Base-by-base conservation (phyloP, 2,888 invertebrate genomes). In the Ferrisia virgata region DNA sequence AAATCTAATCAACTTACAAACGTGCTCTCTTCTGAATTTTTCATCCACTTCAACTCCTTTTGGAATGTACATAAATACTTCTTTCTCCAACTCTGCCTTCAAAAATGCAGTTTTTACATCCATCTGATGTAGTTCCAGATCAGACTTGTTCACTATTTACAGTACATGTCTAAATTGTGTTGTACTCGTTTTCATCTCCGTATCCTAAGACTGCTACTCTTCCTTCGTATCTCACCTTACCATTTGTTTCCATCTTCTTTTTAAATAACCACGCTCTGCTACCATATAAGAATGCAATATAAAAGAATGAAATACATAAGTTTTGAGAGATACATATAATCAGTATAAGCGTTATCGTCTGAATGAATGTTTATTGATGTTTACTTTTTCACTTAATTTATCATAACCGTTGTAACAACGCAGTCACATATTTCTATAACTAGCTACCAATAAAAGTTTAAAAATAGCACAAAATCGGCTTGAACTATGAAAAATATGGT, bases 211-310 rank as follows among this genome's bases (percentile, higher is more conserved):
- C 85, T 0, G 85, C 85, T 4, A 85, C 58, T 13, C 82, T 39
- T 1, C 82, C 85, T 47, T 82, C 85, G 18, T 36, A 76, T 39
- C 11, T 15, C 8, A 2, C n/a, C 25, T 40, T 80, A 43, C 40
- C 36, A 36, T 84, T 79, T 4, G 25, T 36, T 47, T 84, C 47
- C 11, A 47, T 33, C 18, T 85, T 85, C 4, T 22, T 18, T 36
- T 79, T 84, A 22, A 85, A 84, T 3, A 85, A 25, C 85, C 85
- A 85, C 2, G n/a, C n/a, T n/a, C n/a, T n/a, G n/a, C n/a, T n/a
- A n/a, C n/a, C n/a, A n/a, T n/a, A n/a, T n/a, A n/a, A n/a, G n/a
- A n/a, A n/a, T n/a, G n/a, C n/a, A n/a, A n/a, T n/a, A n/a, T n/a
- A n/a, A n/a, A n/a, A n/a, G n/a, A n/a, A n/a, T n/a, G n/a, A n/a